Conservation (phyloP, 2,888 invertebrate genomes). For the Pheosia tremula region DNA sequence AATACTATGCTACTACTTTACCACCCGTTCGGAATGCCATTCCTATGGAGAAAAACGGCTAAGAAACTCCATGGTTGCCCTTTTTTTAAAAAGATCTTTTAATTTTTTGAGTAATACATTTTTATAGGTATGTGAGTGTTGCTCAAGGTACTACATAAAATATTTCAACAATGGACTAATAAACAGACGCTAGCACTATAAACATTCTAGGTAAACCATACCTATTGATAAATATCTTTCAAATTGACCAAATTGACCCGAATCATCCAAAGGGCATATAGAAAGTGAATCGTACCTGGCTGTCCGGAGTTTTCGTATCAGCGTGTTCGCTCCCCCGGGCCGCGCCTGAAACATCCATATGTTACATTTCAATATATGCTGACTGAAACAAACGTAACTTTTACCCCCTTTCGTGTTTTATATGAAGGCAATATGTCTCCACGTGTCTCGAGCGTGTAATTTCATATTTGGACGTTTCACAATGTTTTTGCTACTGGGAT, state of each 20-base stretch:
- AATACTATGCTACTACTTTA: too few species aligned
- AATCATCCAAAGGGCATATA: not conserved
- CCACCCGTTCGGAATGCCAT: too few species aligned
- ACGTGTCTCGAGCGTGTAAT: constrained; percentile 28
- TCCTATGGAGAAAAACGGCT: too few species aligned
- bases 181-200: too few species aligned
- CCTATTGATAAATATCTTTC: too few species aligned
- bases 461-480: constrained; percentile 32
- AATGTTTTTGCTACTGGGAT: constrained; percentile 1
- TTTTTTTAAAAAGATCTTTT: too few species aligned
- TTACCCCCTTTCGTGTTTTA: constrained; percentile 62
- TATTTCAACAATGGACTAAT: too few species aligned
- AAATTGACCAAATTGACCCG: not conserved
- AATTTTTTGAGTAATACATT: too few species aligned
- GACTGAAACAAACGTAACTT: constrained; percentile 67
- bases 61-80: too few species aligned
- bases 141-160: too few species aligned
- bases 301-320: constrained; percentile 45
- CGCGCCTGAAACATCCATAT: constrained; percentile 65
- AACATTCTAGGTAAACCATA: too few species aligned
- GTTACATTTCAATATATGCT: constrained; percentile 79
- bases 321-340: constrained; percentile 51
- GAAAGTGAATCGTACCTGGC: constrained; percentile 27
- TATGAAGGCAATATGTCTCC: constrained; percentile 55
- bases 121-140: too few species aligned